Percentiles rank a stretch among this genome's conserved stretches.
These are phyloP conservation scores for Lasius platythorax DNA, from an alignment of 2,888 invertebrate genomes.

Conservation along the genomic window DNA sequence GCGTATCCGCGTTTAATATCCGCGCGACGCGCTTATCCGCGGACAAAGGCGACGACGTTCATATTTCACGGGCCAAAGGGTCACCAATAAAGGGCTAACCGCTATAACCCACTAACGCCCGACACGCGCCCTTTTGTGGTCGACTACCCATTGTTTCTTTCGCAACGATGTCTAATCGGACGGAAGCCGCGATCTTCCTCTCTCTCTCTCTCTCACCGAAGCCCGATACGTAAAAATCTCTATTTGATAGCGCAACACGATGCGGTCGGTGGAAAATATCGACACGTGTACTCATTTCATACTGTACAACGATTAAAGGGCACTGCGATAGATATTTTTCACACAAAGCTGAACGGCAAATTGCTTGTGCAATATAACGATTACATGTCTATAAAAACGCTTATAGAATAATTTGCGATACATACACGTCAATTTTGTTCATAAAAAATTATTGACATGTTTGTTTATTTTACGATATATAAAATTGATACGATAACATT, in stretches of 20 bases:
- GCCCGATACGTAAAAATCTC: constrained; percentile 30
- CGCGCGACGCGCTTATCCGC: constrained; percentile 72
- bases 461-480: not conserved
- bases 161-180: constrained; percentile 68
- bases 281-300: constrained; percentile 44
- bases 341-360: not conserved
- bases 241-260: constrained; percentile 16
- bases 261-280: constrained; percentile 20
- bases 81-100: constrained; percentile 82
- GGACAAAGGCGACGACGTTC: constrained; percentile 73
- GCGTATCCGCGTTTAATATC: constrained; percentile 75
- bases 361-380: not conserved
- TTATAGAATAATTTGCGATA: not conserved
- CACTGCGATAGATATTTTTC: not conserved
- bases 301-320: constrained; percentile 23
- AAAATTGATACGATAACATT: not conserved
- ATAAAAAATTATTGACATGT: not conserved
- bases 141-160: constrained; percentile 80
- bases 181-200: constrained; percentile 70
- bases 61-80: constrained; percentile 81
- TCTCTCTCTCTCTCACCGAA: constrained; percentile 63
- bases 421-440: not conserved
- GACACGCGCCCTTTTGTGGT: constrained; percentile 79
- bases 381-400: not conserved
- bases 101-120: constrained; percentile 67